Conservation (phyloP, 2,113 vertebrate genomes). For the Syngnathus typhle region DNA sequence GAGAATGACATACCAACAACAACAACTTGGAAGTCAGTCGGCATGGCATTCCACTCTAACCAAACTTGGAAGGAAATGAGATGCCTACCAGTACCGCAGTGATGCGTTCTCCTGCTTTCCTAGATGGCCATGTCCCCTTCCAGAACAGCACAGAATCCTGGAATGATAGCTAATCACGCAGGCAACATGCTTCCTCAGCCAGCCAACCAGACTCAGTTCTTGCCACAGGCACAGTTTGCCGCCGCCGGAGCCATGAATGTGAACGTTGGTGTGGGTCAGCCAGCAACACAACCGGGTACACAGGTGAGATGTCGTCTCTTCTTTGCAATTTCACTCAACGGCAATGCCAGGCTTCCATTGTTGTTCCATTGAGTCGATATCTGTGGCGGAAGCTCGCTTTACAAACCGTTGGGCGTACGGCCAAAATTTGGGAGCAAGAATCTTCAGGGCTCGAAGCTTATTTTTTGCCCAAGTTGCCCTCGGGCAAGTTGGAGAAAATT, state of each 20-base stretch:
- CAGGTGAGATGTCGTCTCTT: conserved; percentile 72
- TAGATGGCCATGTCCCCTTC: conserved; percentile 95
- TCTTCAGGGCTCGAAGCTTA: too few species aligned
- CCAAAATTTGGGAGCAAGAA: background rate
- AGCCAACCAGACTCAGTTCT: conserved; percentile 82
- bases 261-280: conserved; percentile 80
- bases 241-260: conserved; percentile 81
- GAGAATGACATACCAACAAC: too few species aligned
- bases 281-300: conserved; percentile 74
- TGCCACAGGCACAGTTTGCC: conserved; percentile 83
- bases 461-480: too few species aligned
- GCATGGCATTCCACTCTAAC: background rate
- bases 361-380: background rate
- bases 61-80: background rate
- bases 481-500: too few species aligned
- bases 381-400: background rate
- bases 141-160: conserved; percentile 84
- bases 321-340: conserved; percentile 58
- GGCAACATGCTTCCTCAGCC: conserved; percentile 83
- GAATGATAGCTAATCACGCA: conserved; percentile 82
- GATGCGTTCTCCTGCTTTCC: conserved; percentile 29
- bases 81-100: background rate
- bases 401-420: background rate
- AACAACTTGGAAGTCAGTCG: too few species aligned
- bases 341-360: conserved; percentile 41